phyloP scores from a whole-genome alignment of 2,888 invertebrate genomes.

The Sipunculus nudus region DNA sequence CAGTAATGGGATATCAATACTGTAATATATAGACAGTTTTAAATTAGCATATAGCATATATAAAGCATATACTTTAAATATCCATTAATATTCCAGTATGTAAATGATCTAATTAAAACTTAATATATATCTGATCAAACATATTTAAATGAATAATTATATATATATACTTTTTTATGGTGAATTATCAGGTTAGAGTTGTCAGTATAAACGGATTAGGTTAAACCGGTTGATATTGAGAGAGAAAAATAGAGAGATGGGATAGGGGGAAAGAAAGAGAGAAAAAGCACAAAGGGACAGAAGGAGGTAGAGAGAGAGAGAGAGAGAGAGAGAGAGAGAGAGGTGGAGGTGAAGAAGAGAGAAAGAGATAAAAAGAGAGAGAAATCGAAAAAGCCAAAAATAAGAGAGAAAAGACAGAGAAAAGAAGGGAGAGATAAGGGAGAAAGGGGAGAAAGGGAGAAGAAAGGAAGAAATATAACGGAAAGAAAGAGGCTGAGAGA shows the following conservation, averaged over 20 bases:
- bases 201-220: neutral
- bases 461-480: neutral
- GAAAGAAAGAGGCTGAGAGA: neutral
- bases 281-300: neutral
- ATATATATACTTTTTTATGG: too few relatives aligned
- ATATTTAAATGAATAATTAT: too few relatives aligned
- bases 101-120: too few relatives aligned
- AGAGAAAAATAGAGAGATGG: neutral
- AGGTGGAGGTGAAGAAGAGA: neutral
- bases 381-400: neutral
- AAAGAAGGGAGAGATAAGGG: neutral
- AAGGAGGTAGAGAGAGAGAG: neutral
- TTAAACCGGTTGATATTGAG: neutral
- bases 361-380: neutral
- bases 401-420: neutral
- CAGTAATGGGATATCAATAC: too few relatives aligned
- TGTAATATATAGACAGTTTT: too few relatives aligned
- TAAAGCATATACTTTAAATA: too few relatives aligned
- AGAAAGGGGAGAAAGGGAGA: neutral
- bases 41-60: too few relatives aligned
- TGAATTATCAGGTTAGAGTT: too few relatives aligned
- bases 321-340: neutral
- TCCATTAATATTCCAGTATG: too few relatives aligned
- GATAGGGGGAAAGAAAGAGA: neutral
- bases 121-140: too few relatives aligned